Conservation (phyloP, 2,797 vertebrate genomes). For the Phoeniculus purpureus region DNA sequence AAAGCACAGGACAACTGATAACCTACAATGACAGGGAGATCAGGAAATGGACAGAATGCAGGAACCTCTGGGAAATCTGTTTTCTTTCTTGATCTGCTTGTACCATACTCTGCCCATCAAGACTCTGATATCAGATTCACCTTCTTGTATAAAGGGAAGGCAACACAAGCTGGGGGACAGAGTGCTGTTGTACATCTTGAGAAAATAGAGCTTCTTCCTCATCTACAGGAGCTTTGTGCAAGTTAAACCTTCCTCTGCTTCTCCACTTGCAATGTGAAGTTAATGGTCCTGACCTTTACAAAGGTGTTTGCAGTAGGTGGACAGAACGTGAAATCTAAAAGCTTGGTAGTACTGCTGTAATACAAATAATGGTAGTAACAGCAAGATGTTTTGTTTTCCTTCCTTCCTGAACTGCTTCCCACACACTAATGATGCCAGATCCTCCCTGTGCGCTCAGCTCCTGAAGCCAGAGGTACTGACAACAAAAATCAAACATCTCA, state of each 20-base stretch:
- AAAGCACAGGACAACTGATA: not conserved
- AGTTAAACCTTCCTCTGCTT: not conserved
- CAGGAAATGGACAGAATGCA: not conserved
- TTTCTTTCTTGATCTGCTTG: not conserved
- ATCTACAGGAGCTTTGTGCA: not conserved
- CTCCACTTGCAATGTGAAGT: not conserved
- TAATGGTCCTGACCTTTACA: not conserved
- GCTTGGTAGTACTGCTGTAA: not conserved
- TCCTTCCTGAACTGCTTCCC: not conserved
- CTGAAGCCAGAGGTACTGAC: not conserved
- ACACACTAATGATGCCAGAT: not conserved
- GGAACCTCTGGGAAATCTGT: not conserved
- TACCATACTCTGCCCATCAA: not conserved
- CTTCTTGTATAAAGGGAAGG: not conserved
- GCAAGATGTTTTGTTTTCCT: not conserved
- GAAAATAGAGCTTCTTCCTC: not conserved
- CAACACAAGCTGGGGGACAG: accelerated
- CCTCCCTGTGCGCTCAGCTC: not conserved
- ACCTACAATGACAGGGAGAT: not conserved
- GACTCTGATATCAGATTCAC: not conserved
- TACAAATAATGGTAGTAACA: not conserved
- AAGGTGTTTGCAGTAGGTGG: not conserved
- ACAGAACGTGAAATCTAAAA: not conserved
- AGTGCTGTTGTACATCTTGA: accelerated
- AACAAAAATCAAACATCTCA: slow-evolving; percentile 22